phyloP scores from a whole-genome alignment of 2,888 invertebrate species.

The Tachina grossa region DNA sequence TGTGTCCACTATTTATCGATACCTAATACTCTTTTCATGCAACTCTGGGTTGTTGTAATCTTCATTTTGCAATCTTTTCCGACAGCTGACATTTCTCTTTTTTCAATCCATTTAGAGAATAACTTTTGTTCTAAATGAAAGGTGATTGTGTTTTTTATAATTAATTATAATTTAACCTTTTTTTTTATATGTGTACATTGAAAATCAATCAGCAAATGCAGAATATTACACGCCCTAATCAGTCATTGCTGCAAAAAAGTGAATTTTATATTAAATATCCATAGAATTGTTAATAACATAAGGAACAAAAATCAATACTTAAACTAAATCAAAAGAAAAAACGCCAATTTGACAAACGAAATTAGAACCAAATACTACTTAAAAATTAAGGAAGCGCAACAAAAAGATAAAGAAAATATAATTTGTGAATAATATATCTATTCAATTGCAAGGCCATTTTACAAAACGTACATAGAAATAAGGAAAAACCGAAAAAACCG shows the following conservation, averaged over 20 bases:
- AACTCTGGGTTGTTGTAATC: neutral
- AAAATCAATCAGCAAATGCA: constrained; percentile 24
- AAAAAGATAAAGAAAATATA: constrained; percentile 37
- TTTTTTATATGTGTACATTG: constrained; percentile 40
- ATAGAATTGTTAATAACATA: constrained; percentile 45
- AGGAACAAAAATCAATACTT: constrained; percentile 65
- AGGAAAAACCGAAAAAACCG: neutral
- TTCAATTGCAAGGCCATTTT: constrained; percentile 52
- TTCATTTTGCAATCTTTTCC: neutral
- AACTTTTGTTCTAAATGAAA: constrained; percentile 56
- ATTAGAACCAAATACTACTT: constrained; percentile 33
- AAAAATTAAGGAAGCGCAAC: constrained; percentile 16
- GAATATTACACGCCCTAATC: constrained; percentile 29
- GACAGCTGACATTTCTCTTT: constrained; percentile 57
- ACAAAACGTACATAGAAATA: constrained; percentile 1
- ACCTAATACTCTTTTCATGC: neutral
- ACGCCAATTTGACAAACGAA: constrained; percentile 25
- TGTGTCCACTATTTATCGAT: neutral
- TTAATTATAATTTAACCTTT: constrained; percentile 43
- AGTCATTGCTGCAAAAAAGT: constrained; percentile 5
- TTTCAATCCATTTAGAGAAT: constrained; percentile 38
- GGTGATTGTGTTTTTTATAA: constrained; percentile 53
- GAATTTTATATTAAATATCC: constrained; percentile 20
- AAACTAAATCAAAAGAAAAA: constrained; percentile 22
- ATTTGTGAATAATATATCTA: constrained; percentile 52